Percentiles rank a stretch among this genome's conserved stretches.
These are phyloP conservation scores for Furcifer pardalis DNA, from an alignment of 2,797 vertebrate genomes.

Conservation along the genomic window DNA sequence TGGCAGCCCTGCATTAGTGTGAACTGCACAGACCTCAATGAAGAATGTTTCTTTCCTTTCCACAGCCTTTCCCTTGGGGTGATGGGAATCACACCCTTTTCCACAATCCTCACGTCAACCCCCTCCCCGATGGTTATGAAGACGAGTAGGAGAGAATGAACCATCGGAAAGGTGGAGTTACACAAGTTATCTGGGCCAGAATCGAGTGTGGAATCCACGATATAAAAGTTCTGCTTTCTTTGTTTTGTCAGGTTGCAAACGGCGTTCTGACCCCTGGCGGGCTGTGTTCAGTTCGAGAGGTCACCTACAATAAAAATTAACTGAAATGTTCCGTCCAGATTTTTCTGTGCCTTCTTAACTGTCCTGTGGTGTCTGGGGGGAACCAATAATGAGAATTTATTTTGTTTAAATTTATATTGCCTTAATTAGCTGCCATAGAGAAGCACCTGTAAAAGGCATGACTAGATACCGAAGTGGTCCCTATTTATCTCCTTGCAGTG, in stretches of 20 bases:
- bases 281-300: constrained; percentile 40
- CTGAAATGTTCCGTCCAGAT: constrained; percentile 71
- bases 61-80: constrained; percentile 95
- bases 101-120: constrained; percentile 88
- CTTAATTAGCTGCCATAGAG: not conserved
- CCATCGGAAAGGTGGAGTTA: constrained; percentile 72
- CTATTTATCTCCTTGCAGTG: no score
- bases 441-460: not conserved
- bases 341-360: constrained; percentile 3
- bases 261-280: constrained; percentile 5
- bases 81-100: constrained; percentile 90
- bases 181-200: constrained; percentile 64
- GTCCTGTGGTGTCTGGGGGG: not conserved
- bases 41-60: constrained; percentile 57
- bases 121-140: constrained; percentile 93
- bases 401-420: no score
- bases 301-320: constrained; percentile 65
- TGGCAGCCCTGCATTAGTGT: no score
- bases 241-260: constrained; percentile 32
- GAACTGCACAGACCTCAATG: no score
- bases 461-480: no score
- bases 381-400: not conserved
- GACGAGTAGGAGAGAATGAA: constrained; percentile 74
- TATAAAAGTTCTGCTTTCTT: constrained; percentile 39
- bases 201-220: constrained; percentile 54